Percentiles rank a stretch among this genome's conserved stretches.
Conservation (phyloP, 37 sponge, comb jelly and placozoan genomes). For the Eunapius fragilis region DNA sequence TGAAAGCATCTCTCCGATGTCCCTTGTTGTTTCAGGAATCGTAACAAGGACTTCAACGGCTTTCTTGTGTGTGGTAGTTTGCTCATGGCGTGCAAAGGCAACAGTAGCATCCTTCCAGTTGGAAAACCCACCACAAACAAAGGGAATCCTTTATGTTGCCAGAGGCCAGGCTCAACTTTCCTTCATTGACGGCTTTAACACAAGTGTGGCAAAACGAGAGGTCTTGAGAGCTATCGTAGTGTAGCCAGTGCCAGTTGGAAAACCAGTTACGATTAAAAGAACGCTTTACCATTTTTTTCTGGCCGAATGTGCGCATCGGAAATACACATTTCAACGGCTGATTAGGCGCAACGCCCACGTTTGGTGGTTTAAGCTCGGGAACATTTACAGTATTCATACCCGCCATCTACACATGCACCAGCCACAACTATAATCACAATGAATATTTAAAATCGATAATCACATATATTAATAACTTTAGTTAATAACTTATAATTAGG, state of each 20-base stretch:
- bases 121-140: constrained; percentile 38
- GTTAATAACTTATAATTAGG: too few species aligned
- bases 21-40: constrained; percentile 37
- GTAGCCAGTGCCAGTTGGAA: constrained; percentile 37
- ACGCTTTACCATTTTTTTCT: constrained; percentile 27
- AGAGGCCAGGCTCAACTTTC: constrained; percentile 13
- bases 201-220: constrained; percentile 34
- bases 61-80: constrained; percentile 33
- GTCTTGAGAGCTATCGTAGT: constrained; percentile 42
- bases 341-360: not conserved
- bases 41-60: constrained; percentile 13
- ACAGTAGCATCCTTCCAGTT: constrained; percentile 62
- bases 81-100: constrained; percentile 45
- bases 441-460: too few species aligned
- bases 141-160: constrained; percentile 3
- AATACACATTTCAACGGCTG: constrained; percentile 5
- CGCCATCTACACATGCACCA: too few species aligned
- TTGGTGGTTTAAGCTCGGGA: too few species aligned
- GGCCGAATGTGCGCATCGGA: constrained; percentile 44
- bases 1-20: constrained; percentile 53
- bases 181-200: constrained; percentile 34
- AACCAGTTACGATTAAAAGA: constrained; percentile 50
- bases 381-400: too few species aligned
- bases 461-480: not conserved
- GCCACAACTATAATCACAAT: too few species aligned